Percentiles rank a stretch among this genome's conserved stretches.
These are phyloP conservation scores for Aphelocoma coerulescens DNA, from an alignment of 2,113 vertebrate species.

Conservation along the genomic window DNA sequence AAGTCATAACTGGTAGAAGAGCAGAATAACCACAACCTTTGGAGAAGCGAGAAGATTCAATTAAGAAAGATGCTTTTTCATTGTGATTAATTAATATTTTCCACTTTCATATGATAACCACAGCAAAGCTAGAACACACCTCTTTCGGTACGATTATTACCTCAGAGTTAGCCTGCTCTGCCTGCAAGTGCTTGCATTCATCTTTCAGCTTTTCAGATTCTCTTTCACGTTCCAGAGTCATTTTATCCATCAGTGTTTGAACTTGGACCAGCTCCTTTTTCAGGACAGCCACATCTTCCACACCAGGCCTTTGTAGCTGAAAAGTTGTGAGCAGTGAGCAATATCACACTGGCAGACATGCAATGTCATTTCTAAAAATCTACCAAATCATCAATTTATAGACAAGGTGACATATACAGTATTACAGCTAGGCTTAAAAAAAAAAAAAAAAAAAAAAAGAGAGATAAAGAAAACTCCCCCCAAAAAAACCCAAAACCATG, in stretches of 20 bases:
- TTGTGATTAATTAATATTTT: neutral
- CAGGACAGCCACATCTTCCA: conserved; percentile 94
- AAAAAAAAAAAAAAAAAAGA: neutral
- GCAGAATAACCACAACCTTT: neutral
- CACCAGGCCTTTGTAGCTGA: conserved; percentile 92
- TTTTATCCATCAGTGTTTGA: conserved; percentile 94
- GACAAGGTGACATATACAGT: neutral
- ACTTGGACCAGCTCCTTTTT: conserved; percentile 96
- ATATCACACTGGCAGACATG: neutral
- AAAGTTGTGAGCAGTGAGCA: neutral
- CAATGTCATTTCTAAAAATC: neutral
- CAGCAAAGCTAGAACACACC: neutral
- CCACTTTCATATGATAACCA: neutral
- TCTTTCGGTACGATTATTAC: conserved; percentile 63
- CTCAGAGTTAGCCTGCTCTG: conserved; percentile 84
- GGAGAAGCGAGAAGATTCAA: neutral
- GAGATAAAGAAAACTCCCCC: neutral
- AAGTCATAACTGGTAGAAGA: neutral
- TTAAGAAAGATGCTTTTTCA: neutral
- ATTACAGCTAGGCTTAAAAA: neutral
- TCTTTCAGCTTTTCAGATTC: conserved; percentile 88
- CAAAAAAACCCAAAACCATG: neutral
- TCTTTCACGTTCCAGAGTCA: conserved; percentile 89
- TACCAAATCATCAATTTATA: neutral
- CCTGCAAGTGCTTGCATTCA: conserved; percentile 86